A percentile compares a stretch with the other conserved stretches of the same genome.
Evolutionary conservation across 2,797 vertebrate genomes (phyloP).

Genomic region (Thamnophis elegans): DNA sequence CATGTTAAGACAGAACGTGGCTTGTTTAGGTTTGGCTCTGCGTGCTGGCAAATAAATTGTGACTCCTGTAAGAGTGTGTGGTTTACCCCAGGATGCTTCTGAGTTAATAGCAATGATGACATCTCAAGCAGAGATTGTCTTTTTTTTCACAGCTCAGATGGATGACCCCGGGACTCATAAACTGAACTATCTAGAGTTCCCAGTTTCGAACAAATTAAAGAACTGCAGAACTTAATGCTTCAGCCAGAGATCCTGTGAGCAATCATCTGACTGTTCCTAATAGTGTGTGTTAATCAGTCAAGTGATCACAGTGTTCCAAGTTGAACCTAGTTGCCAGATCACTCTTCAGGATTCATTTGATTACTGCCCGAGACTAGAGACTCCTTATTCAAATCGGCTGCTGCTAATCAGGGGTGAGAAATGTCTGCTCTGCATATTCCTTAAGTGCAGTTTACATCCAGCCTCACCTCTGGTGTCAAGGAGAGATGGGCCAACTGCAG

Average conservation of each 20-base stretch:
- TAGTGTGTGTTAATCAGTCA: background rate
- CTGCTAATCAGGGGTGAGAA: background rate
- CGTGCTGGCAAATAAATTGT: background rate
- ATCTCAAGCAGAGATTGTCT: background rate
- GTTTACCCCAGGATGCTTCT: background rate
- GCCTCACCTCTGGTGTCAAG: background rate
- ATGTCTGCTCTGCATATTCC: background rate
- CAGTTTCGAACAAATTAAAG: background rate
- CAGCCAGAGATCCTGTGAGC: background rate
- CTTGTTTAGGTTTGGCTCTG: background rate
- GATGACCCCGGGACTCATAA: background rate
- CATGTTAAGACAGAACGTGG: background rate
- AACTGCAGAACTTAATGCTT: background rate
- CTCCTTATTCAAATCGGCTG: background rate
- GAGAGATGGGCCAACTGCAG: background rate
- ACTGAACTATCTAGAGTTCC: background rate
- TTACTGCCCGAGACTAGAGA: background rate
- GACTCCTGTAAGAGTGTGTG: background rate
- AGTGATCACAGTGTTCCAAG: too few relatives aligned
- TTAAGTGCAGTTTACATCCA: background rate
- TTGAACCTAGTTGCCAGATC: background rate
- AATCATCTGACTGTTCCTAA: background rate
- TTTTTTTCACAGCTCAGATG: background rate
- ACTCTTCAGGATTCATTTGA: background rate
- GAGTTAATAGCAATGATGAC: background rate